Conservation (phyloP, 2,888 invertebrate genomes). For the Digitonthophagus gazella region DNA sequence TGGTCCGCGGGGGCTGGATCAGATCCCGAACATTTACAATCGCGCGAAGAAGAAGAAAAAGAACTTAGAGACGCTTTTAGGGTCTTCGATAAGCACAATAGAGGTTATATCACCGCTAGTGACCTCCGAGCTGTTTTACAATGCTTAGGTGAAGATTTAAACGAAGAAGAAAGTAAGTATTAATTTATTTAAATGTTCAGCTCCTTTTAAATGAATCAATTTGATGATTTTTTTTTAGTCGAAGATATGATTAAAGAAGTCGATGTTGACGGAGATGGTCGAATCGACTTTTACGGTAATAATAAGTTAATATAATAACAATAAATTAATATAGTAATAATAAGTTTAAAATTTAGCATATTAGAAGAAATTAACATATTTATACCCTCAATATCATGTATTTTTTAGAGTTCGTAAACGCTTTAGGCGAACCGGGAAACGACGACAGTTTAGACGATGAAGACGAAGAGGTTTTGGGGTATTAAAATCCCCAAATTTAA, state of each 20-base stretch:
- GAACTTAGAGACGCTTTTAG: conserved; percentile 83
- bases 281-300: conserved; percentile 88
- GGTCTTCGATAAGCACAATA: conserved; percentile 87
- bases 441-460: conserved; percentile 74
- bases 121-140: conserved; percentile 84
- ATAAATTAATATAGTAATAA: not conserved
- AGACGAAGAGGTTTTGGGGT: conserved; percentile 56
- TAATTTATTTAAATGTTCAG: not conserved
- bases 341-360: no score
- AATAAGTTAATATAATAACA: not conserved
- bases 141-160: conserved; percentile 83
- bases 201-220: not conserved
- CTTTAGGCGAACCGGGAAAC: conserved; percentile 74
- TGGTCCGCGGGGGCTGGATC: conserved; percentile 46
- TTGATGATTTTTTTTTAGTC: conserved; percentile 57
- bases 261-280: conserved; percentile 90
- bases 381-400: conserved; percentile 1
- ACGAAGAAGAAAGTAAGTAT: conserved; percentile 84
- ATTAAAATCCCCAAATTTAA: conserved; percentile 32
- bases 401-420: conserved; percentile 74
- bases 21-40: conserved; percentile 53
- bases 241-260: conserved; percentile 97
- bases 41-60: conserved; percentile 79
- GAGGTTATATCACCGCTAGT: conserved; percentile 89
- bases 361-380: no score